Percentiles rank a stretch among this genome's conserved stretches.
Conservation (phyloP, 2,797 vertebrate genomes). For the Carduelis carduelis region DNA sequence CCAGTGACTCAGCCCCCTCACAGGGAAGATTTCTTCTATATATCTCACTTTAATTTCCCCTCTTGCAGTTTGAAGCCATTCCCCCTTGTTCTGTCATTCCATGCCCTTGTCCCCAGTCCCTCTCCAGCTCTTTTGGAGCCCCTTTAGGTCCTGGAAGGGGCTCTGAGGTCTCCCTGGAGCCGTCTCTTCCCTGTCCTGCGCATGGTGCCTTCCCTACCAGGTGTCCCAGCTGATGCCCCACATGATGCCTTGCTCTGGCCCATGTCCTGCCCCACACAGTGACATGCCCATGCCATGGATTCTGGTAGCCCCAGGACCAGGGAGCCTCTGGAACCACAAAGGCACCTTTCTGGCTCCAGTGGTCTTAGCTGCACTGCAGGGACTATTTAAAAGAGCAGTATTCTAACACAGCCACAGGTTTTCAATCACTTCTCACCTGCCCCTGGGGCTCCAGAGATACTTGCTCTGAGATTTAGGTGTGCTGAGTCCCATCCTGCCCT, state of each 20-base stretch:
- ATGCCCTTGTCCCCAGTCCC: too few relatives aligned
- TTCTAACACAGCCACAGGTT: background rate
- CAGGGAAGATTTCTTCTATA: background rate
- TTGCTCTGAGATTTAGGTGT: background rate
- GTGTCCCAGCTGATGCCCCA: background rate
- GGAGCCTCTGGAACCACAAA: rapidly evolving
- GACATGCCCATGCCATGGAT: rapidly evolving
- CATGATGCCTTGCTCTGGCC: background rate
- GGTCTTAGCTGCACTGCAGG: background rate
- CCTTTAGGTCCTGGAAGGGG: background rate
- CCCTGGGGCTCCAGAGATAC: background rate
- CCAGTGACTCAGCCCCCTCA: rapidly evolving
- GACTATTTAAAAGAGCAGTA: background rate
- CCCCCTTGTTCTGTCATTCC: background rate
- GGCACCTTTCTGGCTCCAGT: background rate
- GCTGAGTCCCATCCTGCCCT: background rate
- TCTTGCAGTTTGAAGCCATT: background rate
- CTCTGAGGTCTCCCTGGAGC: background rate
- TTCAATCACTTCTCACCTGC: background rate
- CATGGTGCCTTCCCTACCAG: background rate
- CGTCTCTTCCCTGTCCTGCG: rapidly evolving
- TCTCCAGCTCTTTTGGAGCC: background rate
- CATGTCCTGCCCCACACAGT: background rate
- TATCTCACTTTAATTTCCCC: background rate
- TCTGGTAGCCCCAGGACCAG: background rate